phyloP scores from a whole-genome alignment of 2,113 vertebrate genomes.

The Sebastes fasciatus region DNA sequence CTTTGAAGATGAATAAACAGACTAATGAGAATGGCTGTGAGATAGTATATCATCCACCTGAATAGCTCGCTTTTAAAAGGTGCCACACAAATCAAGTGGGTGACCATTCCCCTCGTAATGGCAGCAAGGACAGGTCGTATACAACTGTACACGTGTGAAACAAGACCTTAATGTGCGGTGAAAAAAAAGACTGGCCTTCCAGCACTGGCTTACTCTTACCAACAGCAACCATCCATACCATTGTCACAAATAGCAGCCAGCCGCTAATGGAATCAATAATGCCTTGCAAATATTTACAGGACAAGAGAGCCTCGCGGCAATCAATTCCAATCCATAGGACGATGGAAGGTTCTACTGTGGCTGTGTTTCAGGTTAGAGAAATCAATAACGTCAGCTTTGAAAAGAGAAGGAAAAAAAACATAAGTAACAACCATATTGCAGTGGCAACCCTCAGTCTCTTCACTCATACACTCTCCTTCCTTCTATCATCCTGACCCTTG shows the following conservation, averaged over 20 bases:
- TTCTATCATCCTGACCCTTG: conserved; percentile 66
- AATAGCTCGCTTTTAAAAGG: conserved; percentile 30
- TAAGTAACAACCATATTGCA: conserved; percentile 50
- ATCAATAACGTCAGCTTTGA: conserved; percentile 74
- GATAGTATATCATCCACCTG: conserved; percentile 27
- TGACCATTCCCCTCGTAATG: conserved; percentile 44
- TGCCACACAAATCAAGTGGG: conserved; percentile 40
- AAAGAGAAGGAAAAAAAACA: conserved; percentile 59
- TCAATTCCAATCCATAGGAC: conserved; percentile 79
- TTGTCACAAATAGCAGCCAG: conserved; percentile 74
- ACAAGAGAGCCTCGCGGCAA: conserved; percentile 70
- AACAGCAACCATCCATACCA: conserved; percentile 68
- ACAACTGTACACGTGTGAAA: conserved; percentile 35
- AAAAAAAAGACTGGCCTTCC: conserved; percentile 27
- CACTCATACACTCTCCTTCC: conserved; percentile 51
- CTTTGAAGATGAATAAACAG: conserved; percentile 43
- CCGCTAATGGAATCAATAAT: conserved; percentile 81
- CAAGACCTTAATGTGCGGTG: conserved; percentile 59
- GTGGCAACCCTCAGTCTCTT: conserved; percentile 55
- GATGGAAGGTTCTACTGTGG: conserved; percentile 71
- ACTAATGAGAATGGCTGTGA: conserved; percentile 29
- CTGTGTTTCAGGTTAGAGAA: conserved; percentile 75
- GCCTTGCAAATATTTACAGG: conserved; percentile 83
- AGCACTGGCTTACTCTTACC: conserved; percentile 60
- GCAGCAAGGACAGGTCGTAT: conserved; percentile 28